phyloP scores from a whole-genome alignment of 2,888 invertebrate species.

The Hetaerina titia region DNA sequence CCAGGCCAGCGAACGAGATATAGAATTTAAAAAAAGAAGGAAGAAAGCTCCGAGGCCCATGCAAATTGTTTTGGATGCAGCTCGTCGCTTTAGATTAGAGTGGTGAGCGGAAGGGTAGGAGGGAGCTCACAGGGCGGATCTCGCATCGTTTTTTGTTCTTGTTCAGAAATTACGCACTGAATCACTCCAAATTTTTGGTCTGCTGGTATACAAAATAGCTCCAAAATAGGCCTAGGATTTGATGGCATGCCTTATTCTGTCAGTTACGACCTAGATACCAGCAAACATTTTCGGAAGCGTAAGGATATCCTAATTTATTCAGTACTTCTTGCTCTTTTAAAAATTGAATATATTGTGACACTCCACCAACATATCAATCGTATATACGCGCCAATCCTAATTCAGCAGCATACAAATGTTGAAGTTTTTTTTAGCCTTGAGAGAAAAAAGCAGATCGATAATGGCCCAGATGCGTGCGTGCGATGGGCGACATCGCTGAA shows the following conservation, averaged over 20 bases:
- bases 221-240: background rate
- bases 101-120: background rate
- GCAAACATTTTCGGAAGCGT: background rate
- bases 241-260: slow-evolving; percentile 14
- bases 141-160: background rate
- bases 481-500: background rate
- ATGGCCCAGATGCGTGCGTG: background rate
- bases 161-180: slow-evolving; percentile 20
- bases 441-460: background rate
- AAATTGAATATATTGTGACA: background rate
- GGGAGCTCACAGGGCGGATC: background rate
- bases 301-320: slow-evolving; percentile 7
- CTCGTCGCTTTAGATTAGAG: slow-evolving; percentile 15
- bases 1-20: background rate
- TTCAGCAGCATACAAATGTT: background rate
- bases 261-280: background rate
- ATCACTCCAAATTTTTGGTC: background rate
- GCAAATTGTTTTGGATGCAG: slow-evolving; percentile 58
- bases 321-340: background rate
- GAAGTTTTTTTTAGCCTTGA: background rate
- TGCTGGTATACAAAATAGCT: background rate
- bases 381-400: background rate
- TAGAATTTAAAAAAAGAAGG: background rate
- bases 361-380: background rate
- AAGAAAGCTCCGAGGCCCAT: slow-evolving; percentile 16